These are phyloP conservation scores for Diogma glabrata DNA, from an alignment of 2,888 invertebrate genomes.

Conservation along the genomic window DNA sequence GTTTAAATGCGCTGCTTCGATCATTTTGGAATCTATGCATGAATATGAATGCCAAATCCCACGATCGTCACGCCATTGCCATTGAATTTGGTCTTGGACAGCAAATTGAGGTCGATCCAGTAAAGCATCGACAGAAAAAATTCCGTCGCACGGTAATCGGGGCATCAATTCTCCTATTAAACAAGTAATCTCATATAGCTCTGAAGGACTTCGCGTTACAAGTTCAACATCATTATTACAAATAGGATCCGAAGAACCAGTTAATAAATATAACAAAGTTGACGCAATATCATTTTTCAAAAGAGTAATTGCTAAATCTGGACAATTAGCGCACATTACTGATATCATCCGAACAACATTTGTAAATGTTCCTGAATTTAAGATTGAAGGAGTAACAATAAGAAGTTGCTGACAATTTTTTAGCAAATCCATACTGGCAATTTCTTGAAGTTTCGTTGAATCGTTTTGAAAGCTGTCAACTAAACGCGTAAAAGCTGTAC, in stretches of 20 bases:
- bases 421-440: constrained; percentile 75
- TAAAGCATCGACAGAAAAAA: constrained; percentile 86
- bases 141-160: constrained; percentile 85
- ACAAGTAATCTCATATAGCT: constrained; percentile 93
- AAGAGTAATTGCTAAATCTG: constrained; percentile 82
- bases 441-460: constrained; percentile 80
- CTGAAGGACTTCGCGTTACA: constrained; percentile 85
- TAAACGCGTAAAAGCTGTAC: constrained; percentile 88
- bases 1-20: constrained; percentile 88
- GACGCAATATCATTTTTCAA: constrained; percentile 93
- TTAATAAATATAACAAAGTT: constrained; percentile 85
- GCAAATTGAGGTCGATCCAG: constrained; percentile 62
- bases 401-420: constrained; percentile 86
- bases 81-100: constrained; percentile 68
- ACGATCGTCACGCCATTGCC: constrained; percentile 97
- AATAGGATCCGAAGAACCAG: constrained; percentile 63
- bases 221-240: constrained; percentile 57
- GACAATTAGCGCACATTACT: constrained; percentile 91
- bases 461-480: constrained; percentile 95
- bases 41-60: constrained; percentile 90
- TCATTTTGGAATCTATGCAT: constrained; percentile 82
- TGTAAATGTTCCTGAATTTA: constrained; percentile 91
- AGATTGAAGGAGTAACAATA: constrained; percentile 88
- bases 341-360: constrained; percentile 93
- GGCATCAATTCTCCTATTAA: constrained; percentile 97